Evolutionary conservation across 1,140 invertebrate genomes (phyloP).

Genomic region (Camponotus pennsylvanicus): DNA sequence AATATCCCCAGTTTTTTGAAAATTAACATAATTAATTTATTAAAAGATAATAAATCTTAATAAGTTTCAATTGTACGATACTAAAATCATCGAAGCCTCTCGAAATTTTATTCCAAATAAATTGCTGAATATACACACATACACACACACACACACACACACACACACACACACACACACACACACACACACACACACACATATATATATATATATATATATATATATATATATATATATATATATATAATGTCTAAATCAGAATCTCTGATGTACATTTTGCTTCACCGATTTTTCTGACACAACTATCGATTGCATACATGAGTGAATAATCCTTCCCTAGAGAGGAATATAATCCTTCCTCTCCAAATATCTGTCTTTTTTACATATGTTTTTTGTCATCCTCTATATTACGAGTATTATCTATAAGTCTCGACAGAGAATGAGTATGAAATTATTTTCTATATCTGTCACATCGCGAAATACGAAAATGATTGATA

Average conservation of each 20-base stretch:
- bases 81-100: not conserved
- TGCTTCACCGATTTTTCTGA: not conserved
- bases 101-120: not conserved
- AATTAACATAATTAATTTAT: too few relatives aligned
- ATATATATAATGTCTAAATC: not conserved
- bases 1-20: not conserved
- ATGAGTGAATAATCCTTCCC: not conserved
- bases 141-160: too few relatives aligned
- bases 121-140: not conserved
- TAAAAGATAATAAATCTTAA: not conserved
- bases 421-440: not conserved
- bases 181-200: too few relatives aligned
- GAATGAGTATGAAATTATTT: not conserved
- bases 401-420: not conserved
- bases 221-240: too few relatives aligned
- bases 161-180: too few relatives aligned
- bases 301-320: not conserved
- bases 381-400: not conserved
- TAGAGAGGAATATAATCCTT: not conserved
- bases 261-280: not conserved
- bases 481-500: not conserved
- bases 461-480: not conserved
- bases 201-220: too few relatives aligned
- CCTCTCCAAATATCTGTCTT: not conserved
- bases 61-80: not conserved